Evolutionary conservation across 2,113 vertebrate genomes (phyloP), one percentile per base, ranked within the genome.

Genomic region (Coregonus clupeaformis): DNA sequence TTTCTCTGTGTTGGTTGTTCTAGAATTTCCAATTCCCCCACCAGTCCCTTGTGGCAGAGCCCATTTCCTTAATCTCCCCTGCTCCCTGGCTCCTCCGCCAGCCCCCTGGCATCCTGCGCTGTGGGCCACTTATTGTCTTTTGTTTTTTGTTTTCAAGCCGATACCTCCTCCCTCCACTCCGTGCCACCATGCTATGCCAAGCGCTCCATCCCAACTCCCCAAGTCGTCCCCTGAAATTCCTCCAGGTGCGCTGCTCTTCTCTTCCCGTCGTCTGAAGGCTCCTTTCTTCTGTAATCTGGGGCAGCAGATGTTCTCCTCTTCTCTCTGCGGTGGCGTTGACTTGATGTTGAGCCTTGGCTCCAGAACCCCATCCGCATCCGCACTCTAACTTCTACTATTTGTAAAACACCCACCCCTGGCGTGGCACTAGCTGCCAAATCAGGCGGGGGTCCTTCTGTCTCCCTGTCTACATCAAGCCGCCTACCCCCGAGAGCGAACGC

Each of bases 391-490:
- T 83, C 29, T 70, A 32, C 24, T 52, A 57, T 74, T 80, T 27
- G 36, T 73, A 92, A 88, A 86, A 88, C 87, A 92, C 89, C 88
- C 87, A 86, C 80, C 79, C 80, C 87, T 84, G 84, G 84, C 90
- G 90, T 90, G 93, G 92, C 92, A 90, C 92, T 66, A 76, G 27
- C 30, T 76, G 91, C 87, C 86, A 87, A 88, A 86, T 92, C 81
- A 91, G 92, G 90, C 14, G 18, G 76, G 77, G 69, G 71, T 72
- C 79, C 79, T 72, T 88, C 81, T 69, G 80, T 87, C 78, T 87
- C 92, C 92, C 90, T 86, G 83, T 91, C 93, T 94, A 92, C 91
- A 93, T 94, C 94, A 95, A 95, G 95, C 94, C 94, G 94, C 91
- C 91, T 85, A 86, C 82, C 82, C 85, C 92, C 91, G 91, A 90